These are phyloP conservation scores for Garrulus glandarius DNA, from an alignment of 2,797 vertebrate species.

Conservation along the genomic window DNA sequence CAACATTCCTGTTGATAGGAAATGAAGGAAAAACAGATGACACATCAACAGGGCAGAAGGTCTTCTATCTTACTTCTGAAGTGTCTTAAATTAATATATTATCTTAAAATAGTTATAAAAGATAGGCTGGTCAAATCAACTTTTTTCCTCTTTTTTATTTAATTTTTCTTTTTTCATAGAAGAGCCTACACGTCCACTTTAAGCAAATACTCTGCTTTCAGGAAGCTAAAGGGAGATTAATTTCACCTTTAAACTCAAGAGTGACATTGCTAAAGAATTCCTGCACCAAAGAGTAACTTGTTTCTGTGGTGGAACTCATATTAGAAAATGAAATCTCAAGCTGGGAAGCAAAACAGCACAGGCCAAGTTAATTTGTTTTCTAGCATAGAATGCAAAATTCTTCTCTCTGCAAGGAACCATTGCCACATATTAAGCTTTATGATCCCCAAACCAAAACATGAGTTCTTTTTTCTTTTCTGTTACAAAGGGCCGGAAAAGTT, in stretches of 20 bases:
- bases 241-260: neutral
- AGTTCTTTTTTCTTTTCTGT: neutral
- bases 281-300: neutral
- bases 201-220: neutral
- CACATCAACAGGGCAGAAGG: neutral
- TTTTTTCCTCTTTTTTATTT: rapidly evolving
- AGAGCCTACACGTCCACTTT: rapidly evolving
- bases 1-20: neutral
- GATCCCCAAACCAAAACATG: neutral
- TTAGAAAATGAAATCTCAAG: neutral
- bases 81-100: neutral
- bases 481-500: neutral
- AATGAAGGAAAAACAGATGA: neutral
- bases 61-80: neutral
- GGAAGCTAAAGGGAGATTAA: neutral
- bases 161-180: neutral
- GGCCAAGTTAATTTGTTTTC: neutral
- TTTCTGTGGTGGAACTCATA: neutral
- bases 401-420: neutral
- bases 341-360: neutral
- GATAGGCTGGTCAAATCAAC: neutral
- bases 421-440: neutral
- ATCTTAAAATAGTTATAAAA: neutral
- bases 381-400: neutral
- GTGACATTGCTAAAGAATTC: neutral